Base-by-base conservation (phyloP, 2,888 invertebrate genomes). In the Eledone cirrhosa region DNA sequence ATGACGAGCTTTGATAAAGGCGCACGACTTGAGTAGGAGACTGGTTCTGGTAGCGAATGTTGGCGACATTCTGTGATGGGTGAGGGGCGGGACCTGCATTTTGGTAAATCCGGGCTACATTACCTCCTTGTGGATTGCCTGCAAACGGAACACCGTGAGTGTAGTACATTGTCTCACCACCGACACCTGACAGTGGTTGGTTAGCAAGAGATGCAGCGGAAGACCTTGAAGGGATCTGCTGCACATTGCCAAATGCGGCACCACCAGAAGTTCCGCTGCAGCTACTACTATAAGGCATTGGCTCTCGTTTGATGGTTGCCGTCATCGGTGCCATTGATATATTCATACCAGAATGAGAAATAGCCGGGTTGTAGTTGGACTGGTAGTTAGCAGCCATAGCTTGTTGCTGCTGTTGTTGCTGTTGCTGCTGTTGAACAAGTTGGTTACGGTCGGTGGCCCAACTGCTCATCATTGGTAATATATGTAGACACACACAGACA, bases 111-210 rank as follows among this genome's bases (percentile, higher is more conserved):
- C 72, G 72, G 41, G 72, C 72, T 22, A 72, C 72, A 19, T 72
- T 72, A 22, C 41, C 31, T 33, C 33, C 72, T 24, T 72, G 72
- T 13, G 72, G 11, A 72, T 72, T 72, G 41, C 41, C 41, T 11
- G 41, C 41, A 41, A 41, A 41, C 11, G 41, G 41, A 11, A 41
- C 41, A 22, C 33, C 41, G 16, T 72, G 41, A 11, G n/a, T 72
- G 31, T 72, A 72, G 72, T 72, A 72, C n/a, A 72, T 72, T n/a
- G 72, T 41, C 41, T 72, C 72, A n/a, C 41, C 41, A 31, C 69
- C n/a, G 13, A 41, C 33, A 72, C n/a, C 22, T 7, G 33, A 41
- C 41, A n/a, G 31, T 19, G 33, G 33, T 41, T 72, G 72, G 31
- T 72, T 31, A 1, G 19, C 31, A 19, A 67, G 27, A 16, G 67